Evolutionary conservation across 2,113 vertebrate genomes (phyloP), one percentile per base, ranked within the genome.

Genomic region (Macrotus californicus): DNA sequence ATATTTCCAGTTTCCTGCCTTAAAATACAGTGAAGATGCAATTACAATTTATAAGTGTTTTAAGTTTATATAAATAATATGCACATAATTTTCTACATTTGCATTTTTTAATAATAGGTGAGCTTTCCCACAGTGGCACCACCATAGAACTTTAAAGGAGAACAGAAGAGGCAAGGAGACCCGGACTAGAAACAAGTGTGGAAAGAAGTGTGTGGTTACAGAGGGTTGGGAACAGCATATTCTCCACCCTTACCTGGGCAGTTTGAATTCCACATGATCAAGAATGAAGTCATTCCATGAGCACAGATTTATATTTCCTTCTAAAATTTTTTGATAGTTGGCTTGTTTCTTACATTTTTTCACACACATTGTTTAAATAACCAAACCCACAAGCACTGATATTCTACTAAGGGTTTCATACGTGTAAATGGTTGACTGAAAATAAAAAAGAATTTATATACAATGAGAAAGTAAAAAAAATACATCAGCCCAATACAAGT

Each of bases 401-500:
- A 86, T 87, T 89, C 7, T 93, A 69, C 54, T 29, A 5, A 66
- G 69, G 11, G 82, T 19, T 83, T 7, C 5, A 50, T 43, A 95
- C 54, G 21, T 61, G 7, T 66, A 86, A 93, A 69, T 54, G 72
- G 39, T 91, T 85, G 95, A 93, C 36, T 43, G n/a, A 59, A 64
- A 87, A 56, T 59, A 61, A 61, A 61, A 87, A 72, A 70, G 29
- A 85, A 91, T 93, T 97, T 75, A 93, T 50, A 46, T 24, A 91
- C 9, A 94, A 61, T 76, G n/a, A 96, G 95, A 94, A 10, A 87
- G 36, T 50, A 93, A 61, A 90, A 90, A 96, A 93, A 92, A 82
- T 80, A 77, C 13, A 91, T 24, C 39, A 87, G 9, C n/a, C 19
- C 29, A 73, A 29, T 56, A 69, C 13, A 80, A 83, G 26, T 14